A percentile compares a stretch with the other conserved stretches of the same genome.
Conservation (phyloP, 1,140 invertebrate species). For the Drosophila elegans region DNA sequence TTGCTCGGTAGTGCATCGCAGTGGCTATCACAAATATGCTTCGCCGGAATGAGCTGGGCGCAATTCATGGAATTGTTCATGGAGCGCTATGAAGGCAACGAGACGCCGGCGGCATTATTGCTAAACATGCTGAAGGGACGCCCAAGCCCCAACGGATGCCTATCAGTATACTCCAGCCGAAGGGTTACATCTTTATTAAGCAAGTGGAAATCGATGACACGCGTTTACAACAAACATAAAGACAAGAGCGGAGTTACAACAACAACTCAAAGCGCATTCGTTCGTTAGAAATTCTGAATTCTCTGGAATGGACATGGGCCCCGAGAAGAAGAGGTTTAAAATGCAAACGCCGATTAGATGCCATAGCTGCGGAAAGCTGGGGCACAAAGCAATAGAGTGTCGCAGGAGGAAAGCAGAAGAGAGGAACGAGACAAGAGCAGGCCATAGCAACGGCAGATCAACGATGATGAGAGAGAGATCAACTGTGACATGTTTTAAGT, state of each 20-base stretch:
- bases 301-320: neutral
- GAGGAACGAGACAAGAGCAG: neutral
- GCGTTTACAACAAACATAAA: no score
- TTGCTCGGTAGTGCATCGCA: no score
- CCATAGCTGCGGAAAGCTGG: slow-evolving; percentile 2
- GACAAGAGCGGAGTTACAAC: no score
- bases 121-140: neutral
- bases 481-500: no score
- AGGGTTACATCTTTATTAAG: no score
- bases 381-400: slow-evolving; percentile 7
- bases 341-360: slow-evolving; percentile 8
- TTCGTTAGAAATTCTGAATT: slow-evolving; percentile 1
- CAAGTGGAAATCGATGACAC: no score
- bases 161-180: no score
- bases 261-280: neutral
- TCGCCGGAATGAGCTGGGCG: neutral
- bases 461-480: no score
- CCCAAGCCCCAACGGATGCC: no score
- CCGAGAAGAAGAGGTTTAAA: neutral
- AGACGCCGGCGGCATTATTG: slow-evolving; percentile 14
- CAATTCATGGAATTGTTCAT: slow-evolving; percentile 13
- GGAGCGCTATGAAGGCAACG: slow-evolving; percentile 18
- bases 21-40: no score
- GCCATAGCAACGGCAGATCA: no score
- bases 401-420: slow-evolving; percentile 2